Evolutionary conservation across 2,888 invertebrate genomes (phyloP).

Genomic region (Ophion slaviceki): DNA sequence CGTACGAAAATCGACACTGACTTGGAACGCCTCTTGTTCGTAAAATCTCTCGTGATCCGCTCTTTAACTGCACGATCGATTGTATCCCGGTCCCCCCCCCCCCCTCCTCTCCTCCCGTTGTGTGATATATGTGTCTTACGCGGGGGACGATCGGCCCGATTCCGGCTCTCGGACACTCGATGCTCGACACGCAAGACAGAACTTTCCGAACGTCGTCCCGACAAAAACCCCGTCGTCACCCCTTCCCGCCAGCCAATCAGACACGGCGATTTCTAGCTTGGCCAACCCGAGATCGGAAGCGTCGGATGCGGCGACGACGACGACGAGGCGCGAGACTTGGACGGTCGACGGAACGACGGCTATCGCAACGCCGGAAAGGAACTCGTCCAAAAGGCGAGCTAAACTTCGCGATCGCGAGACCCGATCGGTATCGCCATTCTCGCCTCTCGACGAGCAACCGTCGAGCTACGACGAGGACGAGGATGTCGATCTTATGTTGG

Average conservation of each 20-base stretch:
- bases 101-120: not conserved
- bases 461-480: constrained; percentile 65
- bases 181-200: constrained; percentile 68
- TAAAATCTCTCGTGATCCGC: not conserved
- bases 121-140: not conserved
- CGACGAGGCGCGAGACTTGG: constrained; percentile 20
- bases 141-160: constrained; percentile 7
- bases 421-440: constrained; percentile 4
- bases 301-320: constrained; percentile 25
- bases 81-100: not conserved
- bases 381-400: constrained; percentile 48
- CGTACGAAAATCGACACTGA: not conserved
- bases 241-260: constrained; percentile 79
- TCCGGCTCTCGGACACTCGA: constrained; percentile 32
- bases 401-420: constrained; percentile 33
- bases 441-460: constrained; percentile 49
- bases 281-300: constrained; percentile 72
- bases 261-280: constrained; percentile 82
- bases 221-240: constrained; percentile 62
- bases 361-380: constrained; percentile 10
- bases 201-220: constrained; percentile 75
- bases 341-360: constrained; percentile 46
- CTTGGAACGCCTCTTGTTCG: not conserved
- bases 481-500: constrained; percentile 14
- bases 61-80: constrained; percentile 12